Percentiles rank a stretch among this genome's conserved stretches.
These are phyloP conservation scores for Corvus moneduloides DNA, from an alignment of 2,113 vertebrate genomes.

Conservation along the genomic window DNA sequence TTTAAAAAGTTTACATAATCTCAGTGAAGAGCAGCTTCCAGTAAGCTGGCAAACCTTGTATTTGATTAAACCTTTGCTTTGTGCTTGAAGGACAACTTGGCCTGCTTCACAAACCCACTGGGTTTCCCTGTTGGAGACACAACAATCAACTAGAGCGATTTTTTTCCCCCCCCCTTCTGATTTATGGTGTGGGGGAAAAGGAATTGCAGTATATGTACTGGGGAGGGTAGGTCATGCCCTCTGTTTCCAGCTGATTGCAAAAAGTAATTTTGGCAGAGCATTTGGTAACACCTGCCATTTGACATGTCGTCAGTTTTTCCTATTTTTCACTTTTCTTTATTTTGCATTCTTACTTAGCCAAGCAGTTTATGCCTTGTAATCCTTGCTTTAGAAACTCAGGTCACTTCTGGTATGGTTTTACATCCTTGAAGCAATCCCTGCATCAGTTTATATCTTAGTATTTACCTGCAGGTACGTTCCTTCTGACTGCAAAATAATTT, in stretches of 20 bases:
- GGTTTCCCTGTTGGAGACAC: background rate
- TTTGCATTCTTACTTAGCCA: background rate
- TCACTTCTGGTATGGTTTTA: background rate
- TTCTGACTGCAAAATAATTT: background rate
- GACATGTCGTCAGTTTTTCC: background rate
- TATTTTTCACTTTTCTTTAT: background rate
- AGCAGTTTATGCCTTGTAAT: background rate
- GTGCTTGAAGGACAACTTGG: constrained; percentile 13
- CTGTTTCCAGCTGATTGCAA: background rate
- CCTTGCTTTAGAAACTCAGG: background rate
- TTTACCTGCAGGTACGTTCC: background rate
- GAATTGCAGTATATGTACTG: background rate
- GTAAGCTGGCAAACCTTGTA: constrained; percentile 20
- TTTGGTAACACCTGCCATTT: background rate
- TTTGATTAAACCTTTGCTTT: constrained; percentile 13
- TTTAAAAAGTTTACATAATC: constrained; percentile 24
- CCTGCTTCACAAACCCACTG: background rate
- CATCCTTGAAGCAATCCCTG: background rate
- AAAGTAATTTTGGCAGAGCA: background rate
- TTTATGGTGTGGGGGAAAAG: background rate
- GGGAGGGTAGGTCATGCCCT: background rate
- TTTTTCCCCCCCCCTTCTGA: no score
- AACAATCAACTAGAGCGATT: background rate
- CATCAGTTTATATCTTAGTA: background rate
- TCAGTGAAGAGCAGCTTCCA: background rate